Conservation (phyloP, 2,113 vertebrate genomes). For the Peromyscus leucopus region DNA sequence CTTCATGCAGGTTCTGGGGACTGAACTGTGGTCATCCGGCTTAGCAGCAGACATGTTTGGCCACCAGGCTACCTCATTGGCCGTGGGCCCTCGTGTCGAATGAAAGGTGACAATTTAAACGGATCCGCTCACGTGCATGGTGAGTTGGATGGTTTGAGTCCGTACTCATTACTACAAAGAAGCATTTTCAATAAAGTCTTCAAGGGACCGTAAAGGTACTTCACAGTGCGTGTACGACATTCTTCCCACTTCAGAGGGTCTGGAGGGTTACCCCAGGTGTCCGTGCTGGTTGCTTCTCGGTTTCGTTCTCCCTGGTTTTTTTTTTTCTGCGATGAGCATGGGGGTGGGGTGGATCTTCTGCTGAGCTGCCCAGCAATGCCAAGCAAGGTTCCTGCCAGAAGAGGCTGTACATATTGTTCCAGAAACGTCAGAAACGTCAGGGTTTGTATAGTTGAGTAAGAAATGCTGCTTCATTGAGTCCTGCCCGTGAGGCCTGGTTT, state of each 20-base stretch:
- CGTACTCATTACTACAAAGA: not conserved
- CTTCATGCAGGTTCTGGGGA: not conserved
- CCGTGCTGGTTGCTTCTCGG: not conserved
- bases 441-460: conserved; percentile 24
- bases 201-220: not conserved
- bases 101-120: not conserved
- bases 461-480: conserved; percentile 4
- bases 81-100: not conserved
- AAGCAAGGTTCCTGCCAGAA: not conserved
- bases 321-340: not conserved
- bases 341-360: not conserved
- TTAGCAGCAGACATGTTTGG: not conserved
- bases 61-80: not conserved
- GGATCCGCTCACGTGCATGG: not conserved
- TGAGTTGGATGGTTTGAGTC: not conserved
- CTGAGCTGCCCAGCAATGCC: not conserved
- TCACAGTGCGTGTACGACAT: not conserved
- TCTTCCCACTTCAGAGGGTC: not conserved
- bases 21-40: not conserved
- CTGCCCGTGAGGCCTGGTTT: conserved; percentile 51
- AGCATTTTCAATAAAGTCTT: not conserved
- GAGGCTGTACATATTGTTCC: not conserved
- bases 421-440: conserved; percentile 54
- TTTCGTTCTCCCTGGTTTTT: conserved; percentile 32
- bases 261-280: not conserved